Evolutionary conservation across 2,113 vertebrate genomes (phyloP), one percentile per base, ranked within the genome.

Genomic region (Oophaga pumilio): DNA sequence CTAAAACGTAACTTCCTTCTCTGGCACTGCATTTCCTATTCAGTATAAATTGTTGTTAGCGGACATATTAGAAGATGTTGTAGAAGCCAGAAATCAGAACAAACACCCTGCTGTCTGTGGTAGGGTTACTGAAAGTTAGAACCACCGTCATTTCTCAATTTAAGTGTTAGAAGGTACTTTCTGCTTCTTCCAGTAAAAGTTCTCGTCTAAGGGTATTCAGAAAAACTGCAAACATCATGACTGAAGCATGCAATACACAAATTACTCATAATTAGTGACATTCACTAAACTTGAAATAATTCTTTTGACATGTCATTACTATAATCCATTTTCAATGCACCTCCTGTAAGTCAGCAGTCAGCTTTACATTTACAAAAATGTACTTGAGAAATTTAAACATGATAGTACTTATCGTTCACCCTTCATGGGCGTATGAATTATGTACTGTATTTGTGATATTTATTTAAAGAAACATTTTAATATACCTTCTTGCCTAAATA

Each of bases 11-110:
- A 18, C 3, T 60, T 60, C 10, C 20, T 5, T 60, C 2, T 17
- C 7, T 18, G 1, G 10, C 59, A 49, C 18, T 49, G 12, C 59
- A 60, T 3, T 66, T 82, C 60, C 33, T 8, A 7, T 24, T 66
- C 59, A 83, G 49, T 68, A 5, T 15, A 24, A 82, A 26, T 56
- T 84, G 64, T 49, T 83, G 82, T 57, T 33, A 82, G 60, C 18
- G 80, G 64, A 71, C 82, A 33, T 73, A 84, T 43, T 26, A 73
- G 14, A 22, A 56, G 28, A 84, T 8, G 50, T 56, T 56, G 33
- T 82, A 20, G 17, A 69, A 69, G 66, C n/a, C 24, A 71, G 82
- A 71, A 73, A 71, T 73, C 43, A 84, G 82, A 71, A 84, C 18
- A 22, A 13, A 64, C 18, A 73, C 22, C 50, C 17, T 50, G 24